phyloP scores from a whole-genome alignment of 2,888 invertebrate genomes.

The Hipparchia sbordonii region DNA sequence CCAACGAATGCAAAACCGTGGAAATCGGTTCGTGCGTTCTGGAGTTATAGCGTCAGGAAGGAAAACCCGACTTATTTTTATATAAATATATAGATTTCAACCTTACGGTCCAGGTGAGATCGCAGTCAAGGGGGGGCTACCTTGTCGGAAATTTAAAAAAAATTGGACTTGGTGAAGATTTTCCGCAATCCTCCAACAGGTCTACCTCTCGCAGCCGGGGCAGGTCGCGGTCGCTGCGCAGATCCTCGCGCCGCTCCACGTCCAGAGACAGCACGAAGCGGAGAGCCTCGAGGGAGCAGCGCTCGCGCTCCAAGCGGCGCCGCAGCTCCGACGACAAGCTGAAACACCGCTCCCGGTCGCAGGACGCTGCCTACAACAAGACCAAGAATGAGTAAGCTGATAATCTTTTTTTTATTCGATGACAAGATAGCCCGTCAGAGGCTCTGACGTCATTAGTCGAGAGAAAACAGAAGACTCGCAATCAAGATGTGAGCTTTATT shows the following conservation, averaged over 20 bases:
- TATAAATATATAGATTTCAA: too few species aligned
- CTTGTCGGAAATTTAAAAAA: too few species aligned
- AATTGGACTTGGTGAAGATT: background rate
- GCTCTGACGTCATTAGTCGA: constrained; percentile 96
- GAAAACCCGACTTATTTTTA: too few species aligned
- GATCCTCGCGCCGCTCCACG: constrained; percentile 46
- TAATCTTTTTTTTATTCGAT: too few species aligned
- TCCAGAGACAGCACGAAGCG: constrained; percentile 44
- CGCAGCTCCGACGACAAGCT: constrained; percentile 58
- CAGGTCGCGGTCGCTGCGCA: constrained; percentile 52
- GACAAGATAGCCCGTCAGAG: constrained; percentile 84
- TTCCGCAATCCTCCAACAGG: constrained; percentile 35
- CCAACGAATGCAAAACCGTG: too few species aligned
- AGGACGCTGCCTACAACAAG: constrained; percentile 62
- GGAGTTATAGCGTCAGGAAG: too few species aligned
- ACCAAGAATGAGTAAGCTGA: constrained; percentile 70
- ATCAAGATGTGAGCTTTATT: constrained; percentile 85
- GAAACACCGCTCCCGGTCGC: constrained; percentile 68
- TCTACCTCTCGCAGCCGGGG: constrained; percentile 57
- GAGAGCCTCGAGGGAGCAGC: constrained; percentile 35
- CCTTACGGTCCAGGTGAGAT: too few species aligned
- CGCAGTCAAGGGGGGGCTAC: too few species aligned
- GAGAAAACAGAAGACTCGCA: constrained; percentile 93
- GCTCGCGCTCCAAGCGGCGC: constrained; percentile 51
- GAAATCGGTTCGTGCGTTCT: too few species aligned